Percentiles rank a stretch among this genome's conserved stretches.
Evolutionary conservation across 64 coral and sea anemone species (phyloP).

Genomic region (Pocillopora damicornis): DNA sequence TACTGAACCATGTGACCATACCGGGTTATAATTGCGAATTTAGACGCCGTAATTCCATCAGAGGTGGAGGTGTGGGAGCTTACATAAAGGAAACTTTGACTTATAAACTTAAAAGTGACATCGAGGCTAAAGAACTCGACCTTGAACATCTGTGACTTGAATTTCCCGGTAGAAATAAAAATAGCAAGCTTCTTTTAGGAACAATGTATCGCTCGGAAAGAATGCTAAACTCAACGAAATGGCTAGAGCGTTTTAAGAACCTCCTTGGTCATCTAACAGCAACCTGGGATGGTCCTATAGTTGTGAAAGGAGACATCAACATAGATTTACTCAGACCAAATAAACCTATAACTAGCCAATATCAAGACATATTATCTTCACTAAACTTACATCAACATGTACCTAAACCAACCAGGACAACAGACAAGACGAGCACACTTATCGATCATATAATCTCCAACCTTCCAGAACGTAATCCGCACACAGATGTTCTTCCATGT

Average conservation of each 20-base stretch:
- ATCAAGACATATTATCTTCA: background rate
- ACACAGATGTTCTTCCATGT: conserved; percentile 22
- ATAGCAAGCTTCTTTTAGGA: conserved; percentile 23
- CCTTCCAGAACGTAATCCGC: background rate
- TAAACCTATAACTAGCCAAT: background rate
- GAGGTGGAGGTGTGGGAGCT: background rate
- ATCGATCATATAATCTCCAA: conserved; percentile 52
- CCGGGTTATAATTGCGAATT: too few species aligned
- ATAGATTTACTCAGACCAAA: background rate
- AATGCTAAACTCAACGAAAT: background rate
- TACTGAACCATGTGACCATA: too few species aligned
- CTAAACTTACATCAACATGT: conserved; percentile 37
- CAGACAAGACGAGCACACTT: conserved; percentile 16
- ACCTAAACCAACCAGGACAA: conserved; percentile 35
- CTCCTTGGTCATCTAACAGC: conserved; percentile 18
- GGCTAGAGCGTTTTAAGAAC: conserved; percentile 28
- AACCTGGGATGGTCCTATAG: conserved; percentile 35
- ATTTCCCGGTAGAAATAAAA: conserved; percentile 14
- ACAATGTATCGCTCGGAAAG: conserved; percentile 9
- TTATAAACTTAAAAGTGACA: background rate
- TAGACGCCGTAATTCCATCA: background rate
- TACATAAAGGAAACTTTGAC: conserved; percentile 10
- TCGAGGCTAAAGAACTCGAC: background rate
- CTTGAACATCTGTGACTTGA: conserved; percentile 3
- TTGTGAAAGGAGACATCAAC: conserved; percentile 40